These are phyloP conservation scores for Pseudopleuronectes americanus DNA, from an alignment of 2,797 vertebrate species.

Conservation along the genomic window DNA sequence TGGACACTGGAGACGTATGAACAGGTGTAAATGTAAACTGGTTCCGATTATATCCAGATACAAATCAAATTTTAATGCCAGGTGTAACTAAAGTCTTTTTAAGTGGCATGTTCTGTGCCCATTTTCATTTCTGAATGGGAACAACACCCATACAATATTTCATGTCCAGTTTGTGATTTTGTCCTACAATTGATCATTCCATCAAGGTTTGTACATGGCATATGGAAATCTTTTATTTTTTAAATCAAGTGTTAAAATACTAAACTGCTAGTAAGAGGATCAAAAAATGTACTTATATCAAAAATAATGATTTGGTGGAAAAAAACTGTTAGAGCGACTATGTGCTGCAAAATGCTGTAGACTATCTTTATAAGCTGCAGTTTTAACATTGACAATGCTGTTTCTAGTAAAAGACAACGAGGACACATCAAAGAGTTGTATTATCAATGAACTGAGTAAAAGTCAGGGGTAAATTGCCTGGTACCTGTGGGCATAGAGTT, in stretches of 20 bases:
- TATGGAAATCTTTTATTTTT: not conserved
- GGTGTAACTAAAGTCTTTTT: not conserved
- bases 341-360: not conserved
- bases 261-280: not conserved
- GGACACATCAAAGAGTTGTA: conserved; percentile 15
- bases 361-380: not conserved
- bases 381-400: not conserved
- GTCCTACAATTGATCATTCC: not conserved
- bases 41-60: not conserved
- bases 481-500: conserved; percentile 97
- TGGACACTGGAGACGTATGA: too few relatives aligned
- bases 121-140: too few relatives aligned
- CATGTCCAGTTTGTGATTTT: not conserved
- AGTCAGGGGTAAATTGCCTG: conserved; percentile 14
- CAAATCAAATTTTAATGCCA: not conserved
- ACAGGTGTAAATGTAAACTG: too few relatives aligned
- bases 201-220: too few relatives aligned
- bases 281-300: not conserved
- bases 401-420: not conserved
- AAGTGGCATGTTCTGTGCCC: too few relatives aligned
- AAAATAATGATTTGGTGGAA: not conserved
- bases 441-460: conserved; percentile 30
- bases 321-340: not conserved
- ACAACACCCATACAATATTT: too few relatives aligned
- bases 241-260: not conserved